Conservation (phyloP, 2,797 vertebrate species). For the Clarias laeviceps region DNA sequence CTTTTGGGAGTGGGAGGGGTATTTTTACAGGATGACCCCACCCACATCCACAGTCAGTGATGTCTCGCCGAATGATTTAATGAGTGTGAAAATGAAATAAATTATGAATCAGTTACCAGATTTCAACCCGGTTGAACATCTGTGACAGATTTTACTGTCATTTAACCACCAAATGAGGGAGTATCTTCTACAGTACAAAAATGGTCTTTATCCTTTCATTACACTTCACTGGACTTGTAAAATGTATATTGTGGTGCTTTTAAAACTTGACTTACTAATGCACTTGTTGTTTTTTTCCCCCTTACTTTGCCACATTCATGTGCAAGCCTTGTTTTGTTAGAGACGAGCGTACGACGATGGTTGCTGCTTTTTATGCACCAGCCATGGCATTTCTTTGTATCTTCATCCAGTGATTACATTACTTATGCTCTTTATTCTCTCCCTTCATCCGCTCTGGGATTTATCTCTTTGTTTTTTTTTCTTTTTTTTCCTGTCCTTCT, state of each 20-base stretch:
- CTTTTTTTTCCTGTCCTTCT: background rate
- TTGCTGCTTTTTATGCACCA: constrained; percentile 20
- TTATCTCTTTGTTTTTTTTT: constrained; percentile 9
- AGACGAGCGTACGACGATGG: background rate
- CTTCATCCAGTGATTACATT: constrained; percentile 64
- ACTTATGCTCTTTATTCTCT: constrained; percentile 48
- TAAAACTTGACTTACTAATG: background rate
- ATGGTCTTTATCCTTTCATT: background rate
- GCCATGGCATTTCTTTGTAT: constrained; percentile 41
- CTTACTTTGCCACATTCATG: background rate
- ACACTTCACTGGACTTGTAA: background rate
- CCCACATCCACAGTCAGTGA: background rate
- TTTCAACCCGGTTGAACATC: background rate
- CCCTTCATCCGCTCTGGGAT: constrained; percentile 10
- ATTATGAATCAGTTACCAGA: background rate
- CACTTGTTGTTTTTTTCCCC: background rate
- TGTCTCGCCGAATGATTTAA: background rate
- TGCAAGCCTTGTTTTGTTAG: constrained; percentile 2
- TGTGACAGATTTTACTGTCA: background rate
- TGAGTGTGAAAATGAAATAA: background rate
- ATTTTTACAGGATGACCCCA: background rate
- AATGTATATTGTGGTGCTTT: background rate
- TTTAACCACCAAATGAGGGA: background rate
- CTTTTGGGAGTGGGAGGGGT: background rate
- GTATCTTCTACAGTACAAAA: background rate